A percentile compares a stretch with the other conserved stretches of the same genome.
phyloP scores from a whole-genome alignment of 2,797 vertebrate genomes.

The Champsocephalus esox region DNA sequence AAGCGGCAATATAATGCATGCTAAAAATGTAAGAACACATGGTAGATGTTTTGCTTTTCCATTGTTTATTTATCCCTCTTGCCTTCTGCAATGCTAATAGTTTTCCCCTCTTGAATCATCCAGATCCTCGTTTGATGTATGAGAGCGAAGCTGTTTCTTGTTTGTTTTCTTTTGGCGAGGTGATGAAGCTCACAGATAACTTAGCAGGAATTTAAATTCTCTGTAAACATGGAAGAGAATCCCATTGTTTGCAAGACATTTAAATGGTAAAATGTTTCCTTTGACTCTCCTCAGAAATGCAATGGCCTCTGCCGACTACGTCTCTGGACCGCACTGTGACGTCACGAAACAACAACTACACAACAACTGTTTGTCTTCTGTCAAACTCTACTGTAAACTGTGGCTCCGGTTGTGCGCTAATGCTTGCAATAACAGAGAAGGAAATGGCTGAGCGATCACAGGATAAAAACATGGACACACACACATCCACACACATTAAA shows the following conservation, averaged over 20 bases:
- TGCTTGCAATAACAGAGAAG: constrained; percentile 44
- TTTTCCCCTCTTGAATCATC: background rate
- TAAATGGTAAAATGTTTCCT: constrained; percentile 20
- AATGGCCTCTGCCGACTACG: constrained; percentile 31
- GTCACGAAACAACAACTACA: constrained; percentile 48
- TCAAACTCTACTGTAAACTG: constrained; percentile 39
- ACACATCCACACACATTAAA: constrained; percentile 7
- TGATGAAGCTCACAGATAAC: constrained; percentile 31
- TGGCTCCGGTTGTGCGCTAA: constrained; percentile 50
- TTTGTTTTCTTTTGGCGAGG: constrained; percentile 29
- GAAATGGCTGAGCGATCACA: constrained; percentile 52
- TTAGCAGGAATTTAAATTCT: constrained; percentile 25
- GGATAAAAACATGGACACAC: constrained; percentile 26
- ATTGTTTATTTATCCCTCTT: background rate
- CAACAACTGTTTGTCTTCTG: constrained; percentile 48
- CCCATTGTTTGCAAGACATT: constrained; percentile 4
- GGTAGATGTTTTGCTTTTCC: too few species aligned
- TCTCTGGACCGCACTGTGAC: constrained; percentile 30
- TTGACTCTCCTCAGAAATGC: constrained; percentile 30
- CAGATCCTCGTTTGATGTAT: background rate
- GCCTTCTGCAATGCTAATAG: background rate
- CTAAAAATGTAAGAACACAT: too few species aligned
- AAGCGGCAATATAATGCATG: too few species aligned
- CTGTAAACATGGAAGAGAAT: constrained; percentile 23
- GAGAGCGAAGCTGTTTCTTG: constrained; percentile 25